Conservation (phyloP, 2,888 invertebrate species). For the Eristalis arbustorum region DNA sequence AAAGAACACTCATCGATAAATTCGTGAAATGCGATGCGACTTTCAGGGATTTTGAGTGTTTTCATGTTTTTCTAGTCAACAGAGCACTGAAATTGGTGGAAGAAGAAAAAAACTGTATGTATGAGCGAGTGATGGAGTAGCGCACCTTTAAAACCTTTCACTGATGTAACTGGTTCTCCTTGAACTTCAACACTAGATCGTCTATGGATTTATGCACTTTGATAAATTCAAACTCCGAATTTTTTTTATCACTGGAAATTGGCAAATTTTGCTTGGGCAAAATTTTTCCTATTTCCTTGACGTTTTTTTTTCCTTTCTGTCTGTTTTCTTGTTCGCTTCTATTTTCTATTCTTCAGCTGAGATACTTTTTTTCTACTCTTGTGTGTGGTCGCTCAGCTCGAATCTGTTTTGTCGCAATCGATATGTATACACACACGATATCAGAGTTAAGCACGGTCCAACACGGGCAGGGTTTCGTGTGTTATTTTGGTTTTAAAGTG, state of each 20-base stretch:
- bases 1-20: not conserved
- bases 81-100: slow-evolving; percentile 24
- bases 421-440: slow-evolving; percentile 57
- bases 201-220: slow-evolving; percentile 19
- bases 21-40: not conserved
- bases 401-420: slow-evolving; percentile 64
- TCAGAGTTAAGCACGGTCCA: not conserved
- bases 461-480: slow-evolving; percentile 25
- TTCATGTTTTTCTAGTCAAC: slow-evolving; percentile 26
- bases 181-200: slow-evolving; percentile 25
- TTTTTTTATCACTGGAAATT: slow-evolving; percentile 27
- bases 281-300: slow-evolving; percentile 59
- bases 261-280: slow-evolving; percentile 46
- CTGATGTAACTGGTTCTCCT: slow-evolving; percentile 63
- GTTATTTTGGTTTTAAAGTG: slow-evolving; percentile 31
- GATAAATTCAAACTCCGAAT: slow-evolving; percentile 13
- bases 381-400: slow-evolving; percentile 41
- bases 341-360: slow-evolving; percentile 40
- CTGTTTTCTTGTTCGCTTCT: slow-evolving; percentile 41
- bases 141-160: slow-evolving; percentile 66
- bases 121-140: slow-evolving; percentile 30
- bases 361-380: slow-evolving; percentile 29
- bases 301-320: slow-evolving; percentile 29
- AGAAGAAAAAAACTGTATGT: slow-evolving; percentile 30
- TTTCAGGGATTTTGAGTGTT: not conserved